Conservation (phyloP, 2,797 vertebrate species). For the Catostomus latipinnis region DNA sequence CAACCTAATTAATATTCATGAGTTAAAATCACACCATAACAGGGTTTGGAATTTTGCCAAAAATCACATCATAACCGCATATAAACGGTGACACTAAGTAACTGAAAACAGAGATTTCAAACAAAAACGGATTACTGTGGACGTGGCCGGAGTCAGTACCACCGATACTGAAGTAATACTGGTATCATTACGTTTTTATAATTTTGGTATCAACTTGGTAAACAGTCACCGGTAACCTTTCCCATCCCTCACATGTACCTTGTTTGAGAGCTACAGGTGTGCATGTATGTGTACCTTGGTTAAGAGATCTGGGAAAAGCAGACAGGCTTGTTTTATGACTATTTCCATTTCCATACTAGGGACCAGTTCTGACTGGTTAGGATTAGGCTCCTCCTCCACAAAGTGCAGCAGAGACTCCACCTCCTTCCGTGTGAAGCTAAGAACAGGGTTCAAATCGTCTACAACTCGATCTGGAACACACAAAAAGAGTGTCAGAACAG, state of each 20-base stretch:
- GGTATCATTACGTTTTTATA: too few relatives aligned
- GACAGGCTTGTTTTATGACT: conserved; percentile 88
- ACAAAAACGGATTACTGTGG: too few relatives aligned
- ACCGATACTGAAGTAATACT: too few relatives aligned
- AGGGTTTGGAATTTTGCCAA: neutral
- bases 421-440: conserved; percentile 96
- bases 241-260: neutral
- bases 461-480: conserved; percentile 90
- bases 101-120: too few relatives aligned
- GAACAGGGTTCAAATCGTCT: conserved; percentile 95
- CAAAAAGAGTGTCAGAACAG: neutral
- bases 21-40: neutral
- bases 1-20: neutral
- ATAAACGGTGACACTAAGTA: too few relatives aligned
- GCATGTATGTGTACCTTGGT: conserved; percentile 85
- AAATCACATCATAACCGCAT: too few relatives aligned
- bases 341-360: conserved; percentile 78
- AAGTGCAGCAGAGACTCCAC: conserved; percentile 98
- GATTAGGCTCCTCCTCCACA: conserved; percentile 91
- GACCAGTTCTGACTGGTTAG: conserved; percentile 72
- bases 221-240: neutral
- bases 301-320: conserved; percentile 91
- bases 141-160: too few relatives aligned
- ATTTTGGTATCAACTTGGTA: too few relatives aligned
- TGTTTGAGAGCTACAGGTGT: neutral